Conservation (phyloP, 2,888 invertebrate genomes). For the Heliconius charithonia region DNA sequence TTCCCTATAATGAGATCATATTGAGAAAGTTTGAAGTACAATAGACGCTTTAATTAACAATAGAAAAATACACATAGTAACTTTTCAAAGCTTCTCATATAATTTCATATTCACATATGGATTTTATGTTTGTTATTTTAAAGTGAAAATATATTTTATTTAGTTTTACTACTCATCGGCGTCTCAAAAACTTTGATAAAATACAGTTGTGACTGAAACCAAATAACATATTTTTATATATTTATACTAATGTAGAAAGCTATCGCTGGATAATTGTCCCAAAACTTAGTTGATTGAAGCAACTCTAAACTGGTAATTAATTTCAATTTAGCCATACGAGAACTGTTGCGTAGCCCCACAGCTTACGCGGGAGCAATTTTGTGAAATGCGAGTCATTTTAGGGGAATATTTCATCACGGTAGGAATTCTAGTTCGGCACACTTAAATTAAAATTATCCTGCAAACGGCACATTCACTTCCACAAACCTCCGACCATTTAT, state of each 20-base stretch:
- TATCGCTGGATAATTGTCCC: slow-evolving; percentile 1
- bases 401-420: slow-evolving; percentile 39
- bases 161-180: not conserved
- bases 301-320: slow-evolving; percentile 33
- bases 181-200: not conserved
- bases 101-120: not conserved
- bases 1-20: slow-evolving; percentile 31
- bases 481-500: slow-evolving; percentile 23
- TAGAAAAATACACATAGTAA: slow-evolving; percentile 11
- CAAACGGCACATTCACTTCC: slow-evolving; percentile 25
- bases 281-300: slow-evolving; percentile 27
- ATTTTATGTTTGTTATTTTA: not conserved
- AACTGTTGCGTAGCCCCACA: slow-evolving; percentile 30
- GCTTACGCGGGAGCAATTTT: slow-evolving; percentile 36
- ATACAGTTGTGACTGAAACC: not conserved
- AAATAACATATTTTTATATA: not conserved
- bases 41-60: slow-evolving; percentile 32
- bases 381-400: slow-evolving; percentile 42
- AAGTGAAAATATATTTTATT: not conserved
- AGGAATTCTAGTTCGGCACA: slow-evolving; percentile 44
- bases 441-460: slow-evolving; percentile 38
- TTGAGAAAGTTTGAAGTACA: slow-evolving; percentile 31
- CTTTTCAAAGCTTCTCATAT: slow-evolving; percentile 22
- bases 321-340: slow-evolving; percentile 35
- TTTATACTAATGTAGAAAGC: not conserved